Conservation (phyloP, 1,140 invertebrate genomes). For the Conus ventricosus region DNA sequence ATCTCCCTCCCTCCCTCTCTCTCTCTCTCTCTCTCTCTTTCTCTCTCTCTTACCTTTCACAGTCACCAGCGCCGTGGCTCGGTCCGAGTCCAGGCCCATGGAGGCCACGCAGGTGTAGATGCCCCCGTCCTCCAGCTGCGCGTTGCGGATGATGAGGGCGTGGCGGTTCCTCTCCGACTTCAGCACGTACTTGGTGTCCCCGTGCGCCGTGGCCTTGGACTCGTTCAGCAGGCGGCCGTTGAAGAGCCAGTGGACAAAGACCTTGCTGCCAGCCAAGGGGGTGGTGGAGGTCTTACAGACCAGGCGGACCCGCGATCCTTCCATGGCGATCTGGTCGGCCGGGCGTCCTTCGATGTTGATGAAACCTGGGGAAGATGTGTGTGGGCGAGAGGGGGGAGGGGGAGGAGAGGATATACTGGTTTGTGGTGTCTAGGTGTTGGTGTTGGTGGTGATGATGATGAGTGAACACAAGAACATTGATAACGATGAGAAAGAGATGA, state of each 20-base stretch:
- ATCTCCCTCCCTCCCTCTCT: background rate
- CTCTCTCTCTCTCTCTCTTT: background rate
- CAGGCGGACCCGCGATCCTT: constrained; percentile 15
- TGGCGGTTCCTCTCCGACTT: constrained; percentile 38
- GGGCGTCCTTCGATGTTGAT: constrained; percentile 7
- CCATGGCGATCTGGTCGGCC: constrained; percentile 6
- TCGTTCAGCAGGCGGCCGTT: constrained; percentile 38
- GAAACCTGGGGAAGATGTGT: background rate
- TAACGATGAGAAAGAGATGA: background rate
- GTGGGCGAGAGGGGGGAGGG: background rate
- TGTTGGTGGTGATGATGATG: no score
- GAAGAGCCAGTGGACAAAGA: constrained; percentile 48
- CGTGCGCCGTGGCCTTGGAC: background rate
- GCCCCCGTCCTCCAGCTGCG: constrained; percentile 93
- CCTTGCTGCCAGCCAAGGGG: background rate
- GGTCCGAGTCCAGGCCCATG: constrained; percentile 89
- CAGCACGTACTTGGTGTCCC: constrained; percentile 33
- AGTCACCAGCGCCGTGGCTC: constrained; percentile 88
- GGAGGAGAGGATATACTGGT: background rate
- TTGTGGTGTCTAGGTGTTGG: no score
- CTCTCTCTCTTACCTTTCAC: constrained; percentile 79
- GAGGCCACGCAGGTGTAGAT: constrained; percentile 93
- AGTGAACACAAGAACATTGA: no score
- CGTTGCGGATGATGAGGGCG: constrained; percentile 91
- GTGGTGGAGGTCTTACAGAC: constrained; percentile 24